Evolutionary conservation across 1,140 invertebrate species (phyloP), one percentile per base, ranked within the genome.

Genomic region (Drosophila rufa): DNA sequence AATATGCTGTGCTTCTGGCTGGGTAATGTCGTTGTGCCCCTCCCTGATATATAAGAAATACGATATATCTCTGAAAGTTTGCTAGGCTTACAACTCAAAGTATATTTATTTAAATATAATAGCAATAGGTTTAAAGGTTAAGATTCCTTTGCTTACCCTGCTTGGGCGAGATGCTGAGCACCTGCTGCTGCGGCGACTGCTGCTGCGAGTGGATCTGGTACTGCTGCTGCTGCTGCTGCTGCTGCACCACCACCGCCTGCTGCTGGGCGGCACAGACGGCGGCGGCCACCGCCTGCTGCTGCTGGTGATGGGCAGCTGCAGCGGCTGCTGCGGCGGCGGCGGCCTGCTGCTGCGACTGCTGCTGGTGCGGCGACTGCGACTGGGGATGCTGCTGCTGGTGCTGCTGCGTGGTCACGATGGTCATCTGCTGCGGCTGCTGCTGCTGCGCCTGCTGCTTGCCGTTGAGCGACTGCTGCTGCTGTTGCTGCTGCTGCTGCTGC

Each of bases 141-240:
- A 7, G 22, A 25, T 46, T 50, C 4, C 15, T 22, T 40, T 0
- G 51, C 91, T 91, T 91, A 92, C 92, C 92, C 82, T 92, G 92
- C 78, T 92, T 92, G 66, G 92, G 90, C 30, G 92, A 92, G 45
- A 84, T 70, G 74, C 92, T 90, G 42, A 91, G 78, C 82, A 92
- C 82, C 73, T 92, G 91, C 83, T 92, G 91, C 79, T 91, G 92
- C 55, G 92, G 92, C 68, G 92, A 92, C 76, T 92, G 92, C 69
- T 92, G 92, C 66, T 92, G 92, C 73, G 91, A 92, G 64, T 92
- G 92, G 51, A 92, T 92, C 60, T 92, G 91, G 60, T 92, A 92
- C 67, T 92, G 91, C 71, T 92, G 87, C 70, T 91, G 83, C 38
- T 80, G 83, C 38, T 80, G 85, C 40, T 80, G 85, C 48, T 83